Conservation (phyloP, 2,888 invertebrate species). For the Poecilus cupreus region DNA sequence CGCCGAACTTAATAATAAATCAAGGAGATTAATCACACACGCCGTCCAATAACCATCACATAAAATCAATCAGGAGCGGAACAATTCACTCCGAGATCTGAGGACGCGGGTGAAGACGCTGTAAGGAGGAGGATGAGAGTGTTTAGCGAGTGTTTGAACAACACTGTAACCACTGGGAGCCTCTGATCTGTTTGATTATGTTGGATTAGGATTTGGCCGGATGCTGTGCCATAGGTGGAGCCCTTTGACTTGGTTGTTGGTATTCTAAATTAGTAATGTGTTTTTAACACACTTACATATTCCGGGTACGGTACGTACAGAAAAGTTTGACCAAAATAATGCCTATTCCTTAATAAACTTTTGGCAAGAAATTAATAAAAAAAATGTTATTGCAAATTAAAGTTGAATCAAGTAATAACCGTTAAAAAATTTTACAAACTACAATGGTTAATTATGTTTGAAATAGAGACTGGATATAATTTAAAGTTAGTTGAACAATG, state of each 20-base stretch:
- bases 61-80: conserved; percentile 50
- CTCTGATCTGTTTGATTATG: conserved; percentile 9
- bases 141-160: background rate
- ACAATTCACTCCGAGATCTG: conserved; percentile 2
- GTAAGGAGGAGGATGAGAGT: background rate
- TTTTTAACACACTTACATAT: too few relatives aligned
- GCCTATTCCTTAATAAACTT: too few relatives aligned
- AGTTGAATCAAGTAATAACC: too few relatives aligned
- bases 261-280: background rate
- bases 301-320: too few relatives aligned
- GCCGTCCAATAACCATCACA: conserved; percentile 54
- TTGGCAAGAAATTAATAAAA: too few relatives aligned
- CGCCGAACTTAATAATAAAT: conserved; percentile 45
- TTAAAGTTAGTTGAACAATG: too few relatives aligned
- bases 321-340: too few relatives aligned
- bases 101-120: background rate
- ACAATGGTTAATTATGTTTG: too few relatives aligned
- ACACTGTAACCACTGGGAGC: background rate
- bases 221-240: background rate
- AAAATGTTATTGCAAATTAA: too few relatives aligned
- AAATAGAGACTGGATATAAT: too few relatives aligned
- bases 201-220: background rate
- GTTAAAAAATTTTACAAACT: too few relatives aligned
- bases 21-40: conserved; percentile 53
- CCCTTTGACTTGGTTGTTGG: background rate